phyloP scores from a whole-genome alignment of 1,140 invertebrate genomes.

The Belonocnema kinseyi region DNA sequence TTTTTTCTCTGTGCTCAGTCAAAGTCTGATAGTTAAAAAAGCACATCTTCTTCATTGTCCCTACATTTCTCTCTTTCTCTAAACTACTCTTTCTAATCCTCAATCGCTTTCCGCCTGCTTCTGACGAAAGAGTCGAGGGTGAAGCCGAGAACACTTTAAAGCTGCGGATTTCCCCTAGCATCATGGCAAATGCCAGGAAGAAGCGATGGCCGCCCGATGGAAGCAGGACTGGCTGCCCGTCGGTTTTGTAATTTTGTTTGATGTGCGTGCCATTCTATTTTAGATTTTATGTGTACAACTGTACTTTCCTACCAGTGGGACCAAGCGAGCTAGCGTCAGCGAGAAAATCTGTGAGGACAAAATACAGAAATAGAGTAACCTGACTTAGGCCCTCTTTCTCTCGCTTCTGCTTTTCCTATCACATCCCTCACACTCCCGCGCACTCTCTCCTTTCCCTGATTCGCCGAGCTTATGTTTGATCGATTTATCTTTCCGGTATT shows the following conservation, averaged over 20 bases:
- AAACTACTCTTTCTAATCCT: neutral
- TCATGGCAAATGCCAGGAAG: slow-evolving; percentile 27
- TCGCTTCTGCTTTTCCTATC: slow-evolving; percentile 28
- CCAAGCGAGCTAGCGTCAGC: slow-evolving; percentile 42
- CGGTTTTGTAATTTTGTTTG: slow-evolving; percentile 61
- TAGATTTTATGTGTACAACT: slow-evolving; percentile 61
- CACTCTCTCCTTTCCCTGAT: slow-evolving; percentile 11
- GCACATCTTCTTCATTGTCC: neutral
- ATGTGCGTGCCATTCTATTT: slow-evolving; percentile 69
- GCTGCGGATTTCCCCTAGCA: slow-evolving; percentile 9
- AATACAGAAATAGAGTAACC: slow-evolving; percentile 56
- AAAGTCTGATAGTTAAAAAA: neutral
- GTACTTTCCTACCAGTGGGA: slow-evolving; percentile 55
- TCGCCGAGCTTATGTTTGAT: neutral
- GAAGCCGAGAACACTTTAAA: slow-evolving; percentile 14
- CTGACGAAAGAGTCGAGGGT: neutral
- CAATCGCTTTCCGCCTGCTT: neutral
- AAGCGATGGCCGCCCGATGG: slow-evolving; percentile 40
- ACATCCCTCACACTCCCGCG: slow-evolving; percentile 1
- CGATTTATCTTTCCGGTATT: slow-evolving; percentile 32
- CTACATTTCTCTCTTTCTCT: no score
- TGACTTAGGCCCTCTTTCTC: slow-evolving; percentile 38
- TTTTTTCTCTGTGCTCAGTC: neutral
- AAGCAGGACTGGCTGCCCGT: slow-evolving; percentile 31
- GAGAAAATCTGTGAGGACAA: slow-evolving; percentile 61